These are phyloP conservation scores for Platygyra sinensis DNA, from an alignment of 64 coral and sea anemone genomes.

Conservation along the genomic window DNA sequence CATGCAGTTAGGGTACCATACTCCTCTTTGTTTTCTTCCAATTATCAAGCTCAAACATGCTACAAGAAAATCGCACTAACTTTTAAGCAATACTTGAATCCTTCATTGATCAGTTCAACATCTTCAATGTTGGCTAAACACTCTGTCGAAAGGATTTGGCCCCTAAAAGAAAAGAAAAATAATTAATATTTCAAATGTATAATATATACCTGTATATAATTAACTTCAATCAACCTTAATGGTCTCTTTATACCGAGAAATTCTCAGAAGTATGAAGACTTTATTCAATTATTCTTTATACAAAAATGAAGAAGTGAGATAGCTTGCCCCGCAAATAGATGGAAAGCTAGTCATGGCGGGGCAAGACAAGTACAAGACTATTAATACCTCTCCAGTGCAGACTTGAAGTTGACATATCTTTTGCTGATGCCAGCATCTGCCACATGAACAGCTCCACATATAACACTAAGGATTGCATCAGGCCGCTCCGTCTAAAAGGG, in stretches of 20 bases:
- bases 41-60: neutral
- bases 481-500: slow-evolving; percentile 77
- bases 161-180: slow-evolving; percentile 54
- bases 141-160: slow-evolving; percentile 86
- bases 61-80: slow-evolving; percentile 22
- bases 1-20: too few relatives aligned
- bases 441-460: slow-evolving; percentile 93
- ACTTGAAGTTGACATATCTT: slow-evolving; percentile 79
- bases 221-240: too few relatives aligned
- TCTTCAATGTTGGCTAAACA: slow-evolving; percentile 76
- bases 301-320: too few relatives aligned
- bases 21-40: too few relatives aligned
- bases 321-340: too few relatives aligned
- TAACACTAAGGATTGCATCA: slow-evolving; percentile 90
- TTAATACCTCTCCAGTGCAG: slow-evolving; percentile 90
- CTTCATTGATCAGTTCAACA: slow-evolving; percentile 95
- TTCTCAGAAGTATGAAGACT: neutral
- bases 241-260: too few relatives aligned
- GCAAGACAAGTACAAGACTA: neutral
- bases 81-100: slow-evolving; percentile 82
- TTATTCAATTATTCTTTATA: too few relatives aligned
- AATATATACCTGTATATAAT: too few relatives aligned
- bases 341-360: too few relatives aligned
- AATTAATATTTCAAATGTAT: too few relatives aligned
- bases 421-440: slow-evolving; percentile 87